These are phyloP conservation scores for Antechinus flavipes DNA, from an alignment of 2,113 vertebrate species.

Conservation along the genomic window DNA sequence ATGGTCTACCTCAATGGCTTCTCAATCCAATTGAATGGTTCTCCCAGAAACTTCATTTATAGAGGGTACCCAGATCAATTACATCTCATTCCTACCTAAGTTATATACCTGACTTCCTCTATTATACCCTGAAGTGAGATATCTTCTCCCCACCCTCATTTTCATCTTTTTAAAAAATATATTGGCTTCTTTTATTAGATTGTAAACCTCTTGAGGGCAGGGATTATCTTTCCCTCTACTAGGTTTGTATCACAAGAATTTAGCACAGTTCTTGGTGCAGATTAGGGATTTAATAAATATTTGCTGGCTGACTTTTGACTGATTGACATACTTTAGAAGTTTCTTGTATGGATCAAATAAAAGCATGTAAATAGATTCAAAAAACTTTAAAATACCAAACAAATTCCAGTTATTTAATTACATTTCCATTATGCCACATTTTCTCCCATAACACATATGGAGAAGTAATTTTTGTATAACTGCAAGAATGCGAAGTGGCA, in stretches of 20 bases:
- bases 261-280: not conserved
- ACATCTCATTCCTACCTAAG: not conserved
- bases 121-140: not conserved
- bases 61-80: not conserved
- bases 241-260: not conserved
- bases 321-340: not conserved
- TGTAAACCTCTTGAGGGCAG: not conserved
- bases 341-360: not conserved
- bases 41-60: not conserved
- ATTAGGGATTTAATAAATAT: not conserved
- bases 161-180: not conserved
- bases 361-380: not conserved
- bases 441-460: not conserved
- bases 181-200: not conserved
- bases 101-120: not conserved
- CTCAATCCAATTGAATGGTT: not conserved
- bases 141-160: not conserved
- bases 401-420: not conserved
- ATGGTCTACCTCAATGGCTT: not conserved
- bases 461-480: not conserved
- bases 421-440: not conserved
- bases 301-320: not conserved
- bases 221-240: not conserved
- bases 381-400: not conserved
- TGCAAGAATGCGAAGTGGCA: not conserved